These are phyloP conservation scores for Discoglossus pictus DNA, from an alignment of 2,797 vertebrate genomes.

Conservation along the genomic window DNA sequence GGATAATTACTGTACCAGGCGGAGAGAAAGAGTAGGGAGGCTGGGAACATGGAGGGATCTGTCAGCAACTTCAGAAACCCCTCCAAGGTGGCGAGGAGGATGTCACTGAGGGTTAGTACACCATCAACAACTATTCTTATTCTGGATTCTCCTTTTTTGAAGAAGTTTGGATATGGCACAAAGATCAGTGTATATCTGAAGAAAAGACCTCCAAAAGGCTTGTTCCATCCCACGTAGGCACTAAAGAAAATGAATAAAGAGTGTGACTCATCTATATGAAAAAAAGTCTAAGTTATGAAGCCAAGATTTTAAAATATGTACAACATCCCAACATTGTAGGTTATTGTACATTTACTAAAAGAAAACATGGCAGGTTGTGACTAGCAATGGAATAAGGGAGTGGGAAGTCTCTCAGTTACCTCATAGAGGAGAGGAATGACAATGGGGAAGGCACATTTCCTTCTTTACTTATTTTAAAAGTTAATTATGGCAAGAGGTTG, in stretches of 20 bases:
- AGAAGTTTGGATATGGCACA: slow-evolving; percentile 90
- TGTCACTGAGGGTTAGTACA: slow-evolving; percentile 53
- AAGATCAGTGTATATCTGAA: slow-evolving; percentile 92
- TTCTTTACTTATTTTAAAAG: slow-evolving; percentile 76
- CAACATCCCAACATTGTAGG: slow-evolving; percentile 91
- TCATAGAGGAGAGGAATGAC: slow-evolving; percentile 79
- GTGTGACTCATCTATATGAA: slow-evolving; percentile 78
- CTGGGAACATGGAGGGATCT: slow-evolving; percentile 57
- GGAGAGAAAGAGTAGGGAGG: too few species aligned
- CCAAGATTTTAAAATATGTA: slow-evolving; percentile 79
- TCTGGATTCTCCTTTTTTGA: slow-evolving; percentile 93
- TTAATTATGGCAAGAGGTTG: slow-evolving; percentile 85
- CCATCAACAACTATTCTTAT: slow-evolving; percentile 69
- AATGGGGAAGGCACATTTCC: slow-evolving; percentile 74
- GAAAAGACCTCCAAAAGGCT: slow-evolving; percentile 77
- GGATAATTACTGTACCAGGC: too few species aligned
- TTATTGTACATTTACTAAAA: slow-evolving; percentile 81
- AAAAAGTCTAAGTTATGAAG: slow-evolving; percentile 83
- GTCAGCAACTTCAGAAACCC: slow-evolving; percentile 73
- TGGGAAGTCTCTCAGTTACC: slow-evolving; percentile 84
- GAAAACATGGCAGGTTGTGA: slow-evolving; percentile 85
- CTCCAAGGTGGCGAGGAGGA: slow-evolving; percentile 56
- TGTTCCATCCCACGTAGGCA: slow-evolving; percentile 86
- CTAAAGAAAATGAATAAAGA: slow-evolving; percentile 87
- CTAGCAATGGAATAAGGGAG: slow-evolving; percentile 94